Percentiles rank a stretch among this genome's conserved stretches.
phyloP scores from a whole-genome alignment of 1,140 invertebrate genomes.

The Neocloeon triangulifer region DNA sequence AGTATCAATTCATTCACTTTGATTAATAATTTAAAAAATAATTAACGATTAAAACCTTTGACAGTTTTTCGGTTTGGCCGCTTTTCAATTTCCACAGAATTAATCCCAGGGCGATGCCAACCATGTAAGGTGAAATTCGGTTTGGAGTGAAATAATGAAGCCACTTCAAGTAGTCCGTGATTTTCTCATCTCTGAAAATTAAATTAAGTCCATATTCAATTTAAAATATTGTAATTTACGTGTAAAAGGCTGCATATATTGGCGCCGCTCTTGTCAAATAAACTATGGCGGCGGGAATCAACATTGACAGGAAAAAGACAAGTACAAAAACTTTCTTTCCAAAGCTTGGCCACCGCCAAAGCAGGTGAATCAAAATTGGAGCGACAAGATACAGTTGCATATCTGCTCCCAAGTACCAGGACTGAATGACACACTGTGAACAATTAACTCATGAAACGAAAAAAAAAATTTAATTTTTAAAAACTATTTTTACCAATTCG shows the following conservation, averaged over 20 bases:
- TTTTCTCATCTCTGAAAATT: constrained; percentile 3
- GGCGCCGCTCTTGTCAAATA: too few species aligned
- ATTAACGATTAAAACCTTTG: too few species aligned
- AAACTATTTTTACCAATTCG: too few species aligned
- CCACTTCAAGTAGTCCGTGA: constrained; percentile 4
- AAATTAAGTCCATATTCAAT: neutral
- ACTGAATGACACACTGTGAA: constrained; percentile 28
- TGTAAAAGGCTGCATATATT: too few species aligned
- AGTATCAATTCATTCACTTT: too few species aligned
- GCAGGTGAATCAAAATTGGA: constrained; percentile 16
- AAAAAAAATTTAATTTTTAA: too few species aligned
- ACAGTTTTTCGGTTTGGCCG: too few species aligned
- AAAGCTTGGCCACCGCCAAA: neutral
- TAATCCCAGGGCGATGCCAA: constrained; percentile 11
- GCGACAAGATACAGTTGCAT: constrained; percentile 25
- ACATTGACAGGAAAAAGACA: neutral
- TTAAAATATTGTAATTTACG: too few species aligned
- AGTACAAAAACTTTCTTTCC: neutral
- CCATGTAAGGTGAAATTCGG: constrained; percentile 9
- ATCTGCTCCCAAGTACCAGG: constrained; percentile 29
- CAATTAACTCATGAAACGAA: too few species aligned
- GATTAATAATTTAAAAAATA: too few species aligned
- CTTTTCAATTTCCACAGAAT: constrained; percentile 8
- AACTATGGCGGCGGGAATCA: too few species aligned
- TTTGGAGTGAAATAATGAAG: constrained; percentile 3